Percentiles rank a stretch among this genome's conserved stretches.
Evolutionary conservation across 1,140 invertebrate species (phyloP).

Genomic region (Metopolophium dirhodum): DNA sequence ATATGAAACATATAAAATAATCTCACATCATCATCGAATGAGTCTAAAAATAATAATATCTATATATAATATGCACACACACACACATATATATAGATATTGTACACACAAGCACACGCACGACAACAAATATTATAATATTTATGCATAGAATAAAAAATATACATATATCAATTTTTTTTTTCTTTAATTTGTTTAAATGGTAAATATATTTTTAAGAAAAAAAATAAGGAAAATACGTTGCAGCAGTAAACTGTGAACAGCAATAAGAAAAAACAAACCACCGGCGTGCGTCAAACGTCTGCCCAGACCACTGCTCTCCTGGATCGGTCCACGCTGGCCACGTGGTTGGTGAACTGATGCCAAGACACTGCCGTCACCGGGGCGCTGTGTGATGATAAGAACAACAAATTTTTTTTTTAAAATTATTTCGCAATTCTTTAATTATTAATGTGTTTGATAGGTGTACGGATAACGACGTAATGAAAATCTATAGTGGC

Average conservation of each 20-base stretch:
- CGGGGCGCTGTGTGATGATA: constrained; percentile 70
- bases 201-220: neutral
- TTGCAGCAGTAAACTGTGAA: neutral
- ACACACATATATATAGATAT: neutral
- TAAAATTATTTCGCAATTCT: neutral
- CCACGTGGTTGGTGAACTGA: constrained; percentile 80
- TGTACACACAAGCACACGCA: neutral
- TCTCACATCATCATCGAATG: neutral
- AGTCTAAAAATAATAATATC: constrained; percentile 33
- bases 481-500: neutral
- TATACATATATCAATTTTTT: neutral
- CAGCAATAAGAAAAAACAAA: constrained; percentile 17
- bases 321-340: constrained; percentile 87
- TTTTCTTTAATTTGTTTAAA: neutral
- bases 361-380: constrained; percentile 93
- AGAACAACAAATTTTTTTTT: constrained; percentile 27
- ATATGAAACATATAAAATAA: constrained; percentile 32
- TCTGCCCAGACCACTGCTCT: constrained; percentile 87
- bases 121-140: neutral
- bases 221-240: neutral
- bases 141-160: constrained; percentile 14
- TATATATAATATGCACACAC: neutral
- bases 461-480: neutral
- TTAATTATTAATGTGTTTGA: neutral
- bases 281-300: constrained; percentile 50